Percentiles rank a stretch among this genome's conserved stretches.
These are phyloP conservation scores for Apodemia zela DNA, from an alignment of 2,888 invertebrate species.

Conservation along the genomic window DNA sequence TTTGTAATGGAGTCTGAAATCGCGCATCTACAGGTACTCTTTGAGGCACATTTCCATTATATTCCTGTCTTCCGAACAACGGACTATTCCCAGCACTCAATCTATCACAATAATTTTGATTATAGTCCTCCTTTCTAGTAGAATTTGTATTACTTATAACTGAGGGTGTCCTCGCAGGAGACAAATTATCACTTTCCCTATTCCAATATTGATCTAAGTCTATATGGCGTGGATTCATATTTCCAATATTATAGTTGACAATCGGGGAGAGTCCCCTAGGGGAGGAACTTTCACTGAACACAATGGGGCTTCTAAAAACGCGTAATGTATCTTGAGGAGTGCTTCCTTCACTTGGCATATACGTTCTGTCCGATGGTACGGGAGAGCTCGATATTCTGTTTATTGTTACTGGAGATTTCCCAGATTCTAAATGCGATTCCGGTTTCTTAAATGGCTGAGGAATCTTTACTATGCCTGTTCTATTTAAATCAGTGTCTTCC, in stretches of 20 bases:
- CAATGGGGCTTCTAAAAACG: conserved; percentile 57
- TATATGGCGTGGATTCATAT: conserved; percentile 73
- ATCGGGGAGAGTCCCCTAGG: conserved; percentile 69
- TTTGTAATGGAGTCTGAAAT: conserved; percentile 78
- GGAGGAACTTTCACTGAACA: conserved; percentile 69
- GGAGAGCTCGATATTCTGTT: conserved; percentile 61
- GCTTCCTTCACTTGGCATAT: conserved; percentile 46
- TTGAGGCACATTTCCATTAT: conserved; percentile 62
- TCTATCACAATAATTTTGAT: conserved; percentile 68
- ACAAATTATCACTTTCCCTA: conserved; percentile 57
- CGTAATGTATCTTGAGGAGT: conserved; percentile 60
- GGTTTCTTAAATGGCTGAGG: conserved; percentile 56
- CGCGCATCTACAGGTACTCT: conserved; percentile 50
- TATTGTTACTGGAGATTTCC: conserved; percentile 46
- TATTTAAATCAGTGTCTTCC: conserved; percentile 54
- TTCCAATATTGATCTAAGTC: conserved; percentile 66
- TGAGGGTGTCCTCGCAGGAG: conserved; percentile 51
- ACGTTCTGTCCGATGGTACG: conserved; percentile 41
- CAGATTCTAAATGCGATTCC: conserved; percentile 43
- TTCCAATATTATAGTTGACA: conserved; percentile 73
- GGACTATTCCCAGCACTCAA: conserved; percentile 60
- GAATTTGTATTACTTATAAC: conserved; percentile 56
- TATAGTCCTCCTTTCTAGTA: conserved; percentile 59
- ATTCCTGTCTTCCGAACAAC: conserved; percentile 52
- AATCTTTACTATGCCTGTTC: conserved; percentile 56